Base-by-base conservation (phyloP, 2,113 vertebrate genomes). In the Coptodon rendalli region DNA sequence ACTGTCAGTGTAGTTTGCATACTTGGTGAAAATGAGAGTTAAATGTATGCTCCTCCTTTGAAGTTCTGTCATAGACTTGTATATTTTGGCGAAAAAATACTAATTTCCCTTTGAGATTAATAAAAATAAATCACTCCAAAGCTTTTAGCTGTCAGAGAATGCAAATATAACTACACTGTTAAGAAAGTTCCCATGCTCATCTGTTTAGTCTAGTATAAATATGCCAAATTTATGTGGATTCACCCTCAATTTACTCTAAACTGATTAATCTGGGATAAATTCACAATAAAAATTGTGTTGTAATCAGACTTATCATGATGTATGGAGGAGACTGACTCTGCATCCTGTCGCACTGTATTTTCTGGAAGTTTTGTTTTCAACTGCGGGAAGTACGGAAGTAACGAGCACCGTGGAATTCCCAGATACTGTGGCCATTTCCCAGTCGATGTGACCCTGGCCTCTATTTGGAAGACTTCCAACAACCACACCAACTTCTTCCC, bases 351-450 rank as follows among this genome's bases (percentile, higher is more conserved):
- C 17, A 1, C 43, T 73, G 5, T 13, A 17, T 9, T 91, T 91
- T 91, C 89, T 87, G 91, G 92, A 93, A 95, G 82, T n/a, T 66
- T 50, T 27, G 68, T 19, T 2, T 36, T 52, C 1, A 1, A 4
- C 40, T 27, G 17, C 27, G 63, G 94, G 88, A 95, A 93, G 73
- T 83, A 81, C 17, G 88, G 88, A 95, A 93, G 76, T 82, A 81
- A 27, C 61, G 57, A 19, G 12, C 81, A 6, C 6, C 1, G 3
- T 34, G 88, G 87, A 93, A 93, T 93, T 95, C 90, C 93, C 94
- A 91, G 53, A 80, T 16, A 50, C 48, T 22, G 11, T 6, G 24
- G 68, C 36, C 24, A 52, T 84, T 93, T 94, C 93, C 89, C 91
- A 82, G 36, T 29, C 1, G n/a, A 45, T 22, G 1, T 85, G 89